These are phyloP conservation scores for Ornithoptera alexandrae DNA, from an alignment of 2,888 invertebrate genomes.

Conservation along the genomic window DNA sequence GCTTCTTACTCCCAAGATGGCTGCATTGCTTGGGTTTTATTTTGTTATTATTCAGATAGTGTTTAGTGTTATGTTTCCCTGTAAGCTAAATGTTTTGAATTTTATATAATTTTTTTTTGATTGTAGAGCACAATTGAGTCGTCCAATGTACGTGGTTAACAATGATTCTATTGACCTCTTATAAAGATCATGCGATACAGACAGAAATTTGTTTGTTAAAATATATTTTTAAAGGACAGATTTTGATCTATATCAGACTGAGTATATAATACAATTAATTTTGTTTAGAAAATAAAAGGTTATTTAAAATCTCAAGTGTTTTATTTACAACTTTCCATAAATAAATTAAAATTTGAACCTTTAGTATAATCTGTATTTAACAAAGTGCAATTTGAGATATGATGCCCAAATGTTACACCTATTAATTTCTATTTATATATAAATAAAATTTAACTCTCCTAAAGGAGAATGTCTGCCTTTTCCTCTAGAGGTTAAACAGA, in stretches of 20 bases:
- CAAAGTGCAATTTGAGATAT: too few species aligned
- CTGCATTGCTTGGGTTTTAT: constrained; percentile 37
- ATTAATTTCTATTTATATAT: too few species aligned
- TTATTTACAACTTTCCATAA: background rate
- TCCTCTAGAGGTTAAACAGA: too few species aligned
- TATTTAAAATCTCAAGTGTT: constrained; percentile 37
- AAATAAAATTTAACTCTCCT: too few species aligned
- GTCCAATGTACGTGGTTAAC: constrained; percentile 14
- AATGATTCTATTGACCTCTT: constrained; percentile 32
- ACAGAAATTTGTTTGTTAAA: constrained; percentile 54
- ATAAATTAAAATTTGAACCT: too few species aligned
- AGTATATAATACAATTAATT: constrained; percentile 71
- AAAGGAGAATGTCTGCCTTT: too few species aligned
- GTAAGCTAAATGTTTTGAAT: constrained; percentile 17
- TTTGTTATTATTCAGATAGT: constrained; percentile 27
- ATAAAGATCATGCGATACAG: constrained; percentile 50
- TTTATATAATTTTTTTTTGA: constrained; percentile 22
- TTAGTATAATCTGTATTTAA: too few species aligned
- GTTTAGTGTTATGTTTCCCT: constrained; percentile 18
- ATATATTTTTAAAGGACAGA: constrained; percentile 64
- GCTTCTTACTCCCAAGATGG: constrained; percentile 27
- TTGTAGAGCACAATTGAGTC: constrained; percentile 24
- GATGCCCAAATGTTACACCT: too few species aligned
- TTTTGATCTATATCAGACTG: constrained; percentile 67
- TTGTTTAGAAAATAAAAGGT: constrained; percentile 68